Evolutionary conservation across 2,113 vertebrate genomes (phyloP).

Genomic region (Peromyscus maniculatus): DNA sequence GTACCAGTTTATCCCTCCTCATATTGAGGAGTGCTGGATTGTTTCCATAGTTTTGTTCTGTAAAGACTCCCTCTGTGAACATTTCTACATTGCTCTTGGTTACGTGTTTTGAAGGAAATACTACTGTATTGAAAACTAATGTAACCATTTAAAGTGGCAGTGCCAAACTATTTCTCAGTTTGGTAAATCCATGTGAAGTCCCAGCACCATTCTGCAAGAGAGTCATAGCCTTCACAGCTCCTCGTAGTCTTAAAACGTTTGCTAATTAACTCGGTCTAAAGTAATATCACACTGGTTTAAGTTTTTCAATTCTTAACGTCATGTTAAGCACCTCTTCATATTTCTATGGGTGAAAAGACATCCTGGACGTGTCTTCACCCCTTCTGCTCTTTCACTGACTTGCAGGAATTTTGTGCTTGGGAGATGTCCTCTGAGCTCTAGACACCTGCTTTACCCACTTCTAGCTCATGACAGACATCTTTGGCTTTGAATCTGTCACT

Average conservation of each 20-base stretch:
- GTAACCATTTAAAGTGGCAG: neutral
- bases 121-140: neutral
- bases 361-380: neutral
- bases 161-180: neutral
- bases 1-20: neutral
- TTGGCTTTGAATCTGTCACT: neutral
- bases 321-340: neutral
- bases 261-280: neutral
- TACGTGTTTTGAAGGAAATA: neutral
- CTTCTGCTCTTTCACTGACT: neutral
- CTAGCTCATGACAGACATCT: neutral
- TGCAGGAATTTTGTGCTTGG: neutral
- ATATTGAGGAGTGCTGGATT: neutral
- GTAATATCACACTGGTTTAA: neutral
- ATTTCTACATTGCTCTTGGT: neutral
- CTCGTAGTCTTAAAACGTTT: neutral
- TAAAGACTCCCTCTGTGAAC: neutral
- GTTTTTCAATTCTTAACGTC: constrained; percentile 2
- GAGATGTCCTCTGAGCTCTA: neutral
- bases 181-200: neutral
- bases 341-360: neutral
- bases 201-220: neutral
- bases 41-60: neutral
- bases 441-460: neutral
- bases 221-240: neutral